Evolutionary conservation across 2,888 invertebrate genomes (phyloP), one percentile per base, ranked within the genome.

Genomic region (Athripsodes cinereus): DNA sequence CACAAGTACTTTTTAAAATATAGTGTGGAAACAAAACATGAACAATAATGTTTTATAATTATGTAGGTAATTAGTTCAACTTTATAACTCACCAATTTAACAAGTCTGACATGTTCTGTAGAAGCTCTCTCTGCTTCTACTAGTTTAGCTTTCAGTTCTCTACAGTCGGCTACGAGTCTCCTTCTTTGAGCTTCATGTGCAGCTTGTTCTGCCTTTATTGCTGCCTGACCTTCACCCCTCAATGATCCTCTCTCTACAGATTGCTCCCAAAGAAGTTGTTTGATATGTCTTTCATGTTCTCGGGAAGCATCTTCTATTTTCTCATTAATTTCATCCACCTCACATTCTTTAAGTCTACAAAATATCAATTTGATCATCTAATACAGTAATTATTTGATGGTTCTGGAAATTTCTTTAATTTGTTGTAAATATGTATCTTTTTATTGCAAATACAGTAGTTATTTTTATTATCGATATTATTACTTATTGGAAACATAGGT

Each of bases 241-340:
- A 90, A 79, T 68, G 93, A 91, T 0, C 92, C 88, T 58, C 91
- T 81, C 68, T 89, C 86, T 59, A 87, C 88, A 69, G 92, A 90
- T 69, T 95, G 94, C 69, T 96, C 95, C 73, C 92, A 95, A 72
- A 93, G 87, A 47, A 96, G 76, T 75, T 94, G 92, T 69, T 96
- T 96, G 59, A 95, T 90, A 78, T 96, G 95, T 68, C 92, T 91
- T 68, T 91, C 91, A 56, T 91, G 86, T 76, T 92, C 92, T 26
- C 95, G 79, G 68, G 95, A 88, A 26, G 86, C 85, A 69, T 95
- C 92, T 69, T 95, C 92, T 67, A 89, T 83, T 70, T 94, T 93
- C 72, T 94, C 90, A 74, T 95, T 94, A 65, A 94, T 88, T 65
- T 93, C 92, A 65, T 92, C 80, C 69, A 95, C 80, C 64, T 74